Evolutionary conservation across 2,888 invertebrate genomes (phyloP).

Genomic region (Aplocera efformata): DNA sequence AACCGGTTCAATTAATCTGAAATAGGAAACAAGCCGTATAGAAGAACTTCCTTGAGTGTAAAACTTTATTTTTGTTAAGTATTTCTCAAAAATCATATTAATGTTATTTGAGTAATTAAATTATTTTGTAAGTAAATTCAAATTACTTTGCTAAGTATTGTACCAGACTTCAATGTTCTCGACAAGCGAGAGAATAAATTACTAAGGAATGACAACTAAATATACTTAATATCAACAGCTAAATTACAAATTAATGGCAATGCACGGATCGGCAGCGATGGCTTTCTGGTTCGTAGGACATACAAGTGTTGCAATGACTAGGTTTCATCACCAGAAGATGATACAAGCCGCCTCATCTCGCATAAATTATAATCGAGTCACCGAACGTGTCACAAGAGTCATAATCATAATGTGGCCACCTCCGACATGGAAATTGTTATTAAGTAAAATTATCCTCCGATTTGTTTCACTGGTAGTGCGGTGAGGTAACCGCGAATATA

Average conservation of each 20-base stretch:
- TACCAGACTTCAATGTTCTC: no score
- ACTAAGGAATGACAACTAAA: no score
- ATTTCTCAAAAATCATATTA: not conserved
- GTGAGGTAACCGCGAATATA: conserved; percentile 66
- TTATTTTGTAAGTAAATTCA: no score
- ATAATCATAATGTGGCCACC: conserved; percentile 35
- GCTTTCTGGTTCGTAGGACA: conserved; percentile 27
- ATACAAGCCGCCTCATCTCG: conserved; percentile 39
- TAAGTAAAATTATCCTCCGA: conserved; percentile 60
- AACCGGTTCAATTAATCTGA: conserved; percentile 30
- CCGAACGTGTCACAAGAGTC: conserved; percentile 37
- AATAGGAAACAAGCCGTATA: conserved; percentile 26
- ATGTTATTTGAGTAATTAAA: no score
- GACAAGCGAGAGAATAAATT: no score
- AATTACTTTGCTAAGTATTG: no score
- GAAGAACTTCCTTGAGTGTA: conserved; percentile 27
- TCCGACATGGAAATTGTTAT: conserved; percentile 43
- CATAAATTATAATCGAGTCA: conserved; percentile 42
- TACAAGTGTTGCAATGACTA: conserved; percentile 52
- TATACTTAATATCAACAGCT: no score
- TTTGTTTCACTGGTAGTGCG: conserved; percentile 64
- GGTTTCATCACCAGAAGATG: conserved; percentile 51
- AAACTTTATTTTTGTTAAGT: conserved; percentile 18
- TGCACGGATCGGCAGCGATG: conserved; percentile 18
- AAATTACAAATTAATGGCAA: conserved; percentile 3